These are phyloP conservation scores for Heliconius hortense DNA, from an alignment of 2,888 invertebrate genomes.

Conservation along the genomic window DNA sequence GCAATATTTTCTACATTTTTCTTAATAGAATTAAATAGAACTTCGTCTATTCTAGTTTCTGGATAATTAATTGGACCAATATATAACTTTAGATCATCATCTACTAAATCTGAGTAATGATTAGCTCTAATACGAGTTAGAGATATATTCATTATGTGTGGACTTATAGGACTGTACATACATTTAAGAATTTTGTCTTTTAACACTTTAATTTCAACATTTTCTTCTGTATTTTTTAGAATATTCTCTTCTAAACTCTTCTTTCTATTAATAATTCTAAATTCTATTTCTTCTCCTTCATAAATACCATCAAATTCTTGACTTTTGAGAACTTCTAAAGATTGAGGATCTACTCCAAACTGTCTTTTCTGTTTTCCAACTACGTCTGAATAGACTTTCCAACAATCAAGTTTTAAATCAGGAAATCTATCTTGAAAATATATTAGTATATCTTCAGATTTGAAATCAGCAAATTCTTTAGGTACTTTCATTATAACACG, in stretches of 20 bases:
- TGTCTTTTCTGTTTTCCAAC: constrained; percentile 74
- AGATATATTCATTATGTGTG: constrained; percentile 58
- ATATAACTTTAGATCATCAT: constrained; percentile 70
- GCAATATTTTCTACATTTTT: constrained; percentile 60
- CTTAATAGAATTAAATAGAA: constrained; percentile 60
- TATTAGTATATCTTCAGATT: constrained; percentile 61
- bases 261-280: constrained; percentile 70
- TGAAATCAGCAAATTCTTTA: constrained; percentile 64
- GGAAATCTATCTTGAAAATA: constrained; percentile 61
- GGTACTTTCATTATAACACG: constrained; percentile 68
- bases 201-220: constrained; percentile 33
- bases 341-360: constrained; percentile 72
- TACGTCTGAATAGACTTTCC: constrained; percentile 74
- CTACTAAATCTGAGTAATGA: constrained; percentile 68
- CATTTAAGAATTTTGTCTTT: constrained; percentile 52
- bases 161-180: constrained; percentile 62
- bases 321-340: constrained; percentile 66
- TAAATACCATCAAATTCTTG: constrained; percentile 63
- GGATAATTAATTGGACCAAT: constrained; percentile 70
- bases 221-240: constrained; percentile 49
- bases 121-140: constrained; percentile 63
- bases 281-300: constrained; percentile 60
- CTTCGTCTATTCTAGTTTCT: constrained; percentile 65
- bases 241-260: constrained; percentile 60
- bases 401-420: constrained; percentile 65